Evolutionary conservation across 2,888 invertebrate genomes (phyloP), one percentile per base, ranked within the genome.

Genomic region (Ophioninae sp.): DNA sequence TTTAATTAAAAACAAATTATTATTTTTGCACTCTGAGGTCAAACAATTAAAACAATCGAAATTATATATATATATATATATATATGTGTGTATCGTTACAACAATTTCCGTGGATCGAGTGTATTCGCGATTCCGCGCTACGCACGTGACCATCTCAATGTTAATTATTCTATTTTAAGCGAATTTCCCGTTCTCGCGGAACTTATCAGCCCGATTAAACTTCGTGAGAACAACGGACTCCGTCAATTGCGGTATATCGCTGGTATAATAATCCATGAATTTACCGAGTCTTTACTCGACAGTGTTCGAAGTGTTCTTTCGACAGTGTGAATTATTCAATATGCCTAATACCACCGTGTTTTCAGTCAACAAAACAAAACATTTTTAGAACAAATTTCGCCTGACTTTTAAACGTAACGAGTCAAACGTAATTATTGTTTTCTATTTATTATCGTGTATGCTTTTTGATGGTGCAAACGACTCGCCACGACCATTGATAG

Each of bases 81-180:
- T n/a, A n/a, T n/a, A n/a, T n/a, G n/a, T n/a, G n/a, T n/a, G n/a
- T n/a, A 17, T 7, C 56, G 56, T 17, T 69, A 56, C 17, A 37
- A 56, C 30, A 37, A 37, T n/a, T 30, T 37, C 7, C 37, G 7
- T n/a, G 0, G 10, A 37, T 2, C 37, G 37, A 69, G 30, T 56
- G 39, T 59, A 13, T 30, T 37, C 37, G 30, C n/a, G 20, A 70
- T 21, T 39, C 23, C n/a, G 7, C 23, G 74, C 41, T 7, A 50
- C 10, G 37, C 64, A 50, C 50, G 64, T 64, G 64, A 74, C 30
- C 74, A 50, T 23, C 23, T 20, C 30, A 74, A 74, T 21, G 37
- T 64, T 50, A n/a, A 50, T 64, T 64, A 74, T 61, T 69, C 62
- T 77, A 69, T 77, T 69, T 77, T 37, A 21, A 69, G 62, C 44